A percentile compares a stretch with the other conserved stretches of the same genome.
Conservation (phyloP, 2,888 invertebrate genomes). For the Plemyria rubiginata region DNA sequence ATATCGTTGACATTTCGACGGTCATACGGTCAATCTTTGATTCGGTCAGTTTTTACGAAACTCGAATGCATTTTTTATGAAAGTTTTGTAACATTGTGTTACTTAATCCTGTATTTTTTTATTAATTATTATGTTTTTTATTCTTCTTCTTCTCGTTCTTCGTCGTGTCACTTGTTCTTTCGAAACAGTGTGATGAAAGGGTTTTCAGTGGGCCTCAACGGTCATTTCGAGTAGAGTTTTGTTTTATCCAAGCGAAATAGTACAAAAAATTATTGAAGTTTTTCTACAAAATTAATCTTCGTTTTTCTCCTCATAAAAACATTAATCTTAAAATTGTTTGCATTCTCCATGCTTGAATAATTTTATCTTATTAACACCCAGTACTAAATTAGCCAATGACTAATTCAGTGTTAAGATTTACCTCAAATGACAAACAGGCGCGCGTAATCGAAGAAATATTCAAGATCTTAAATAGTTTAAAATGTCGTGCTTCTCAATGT, state of each 20-base stretch:
- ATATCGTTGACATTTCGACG: constrained; percentile 37
- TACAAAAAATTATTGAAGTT: no score
- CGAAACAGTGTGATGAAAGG: no score
- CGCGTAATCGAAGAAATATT: constrained; percentile 16
- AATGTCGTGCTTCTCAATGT: constrained; percentile 46
- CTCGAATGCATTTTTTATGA: constrained; percentile 14
- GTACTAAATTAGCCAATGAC: constrained; percentile 20
- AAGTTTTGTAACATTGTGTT: constrained; percentile 10
- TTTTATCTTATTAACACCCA: background rate
- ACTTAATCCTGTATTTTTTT: constrained; percentile 3
- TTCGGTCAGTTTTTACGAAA: constrained; percentile 35
- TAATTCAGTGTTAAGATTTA: constrained; percentile 32
- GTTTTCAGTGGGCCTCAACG: no score
- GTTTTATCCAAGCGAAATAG: no score
- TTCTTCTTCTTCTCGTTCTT: no score
- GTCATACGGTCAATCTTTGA: constrained; percentile 35
- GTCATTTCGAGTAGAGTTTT: no score
- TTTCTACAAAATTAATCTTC: no score
- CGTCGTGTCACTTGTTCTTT: no score
- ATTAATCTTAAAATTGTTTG: background rate
- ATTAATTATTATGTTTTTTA: constrained; percentile 8
- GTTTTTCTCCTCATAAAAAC: no score
- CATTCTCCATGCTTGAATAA: background rate
- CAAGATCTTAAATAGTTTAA: constrained; percentile 32
- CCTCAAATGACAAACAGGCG: constrained; percentile 2